Percentiles rank a stretch among this genome's conserved stretches.
These are phyloP conservation scores for Chaetorhynchus papuensis DNA, from an alignment of 2,113 vertebrate genomes.

Conservation along the genomic window DNA sequence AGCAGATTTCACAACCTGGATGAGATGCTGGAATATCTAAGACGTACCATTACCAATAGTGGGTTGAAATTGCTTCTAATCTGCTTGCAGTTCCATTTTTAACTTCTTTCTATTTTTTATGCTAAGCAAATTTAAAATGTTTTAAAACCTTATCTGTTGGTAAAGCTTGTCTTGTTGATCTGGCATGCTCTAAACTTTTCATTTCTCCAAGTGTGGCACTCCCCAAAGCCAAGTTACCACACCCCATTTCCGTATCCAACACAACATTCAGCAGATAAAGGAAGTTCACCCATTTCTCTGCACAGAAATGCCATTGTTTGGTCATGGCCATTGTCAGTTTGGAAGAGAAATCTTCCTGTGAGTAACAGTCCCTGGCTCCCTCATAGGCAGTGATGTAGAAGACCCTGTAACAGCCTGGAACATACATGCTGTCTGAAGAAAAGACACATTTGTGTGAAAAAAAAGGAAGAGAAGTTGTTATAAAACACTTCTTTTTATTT, in stretches of 20 bases:
- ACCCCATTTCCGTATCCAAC: background rate
- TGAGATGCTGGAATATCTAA: background rate
- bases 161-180: background rate
- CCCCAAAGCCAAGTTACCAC: background rate
- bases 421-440: background rate
- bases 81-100: background rate
- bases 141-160: background rate
- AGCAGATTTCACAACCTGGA: background rate
- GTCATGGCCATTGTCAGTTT: background rate
- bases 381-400: background rate
- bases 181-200: accelerated
- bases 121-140: background rate
- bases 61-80: background rate
- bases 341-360: background rate
- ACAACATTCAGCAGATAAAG: background rate
- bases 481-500: background rate
- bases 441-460: background rate
- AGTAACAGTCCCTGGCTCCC: background rate
- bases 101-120: background rate
- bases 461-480: background rate
- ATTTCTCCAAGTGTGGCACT: background rate
- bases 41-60: background rate
- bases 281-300: background rate
- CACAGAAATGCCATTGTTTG: background rate
- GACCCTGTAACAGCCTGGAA: background rate